Evolutionary conservation across 1,140 invertebrate species (phyloP), one percentile per base, ranked within the genome.

Genomic region (Atta cephalotes): DNA sequence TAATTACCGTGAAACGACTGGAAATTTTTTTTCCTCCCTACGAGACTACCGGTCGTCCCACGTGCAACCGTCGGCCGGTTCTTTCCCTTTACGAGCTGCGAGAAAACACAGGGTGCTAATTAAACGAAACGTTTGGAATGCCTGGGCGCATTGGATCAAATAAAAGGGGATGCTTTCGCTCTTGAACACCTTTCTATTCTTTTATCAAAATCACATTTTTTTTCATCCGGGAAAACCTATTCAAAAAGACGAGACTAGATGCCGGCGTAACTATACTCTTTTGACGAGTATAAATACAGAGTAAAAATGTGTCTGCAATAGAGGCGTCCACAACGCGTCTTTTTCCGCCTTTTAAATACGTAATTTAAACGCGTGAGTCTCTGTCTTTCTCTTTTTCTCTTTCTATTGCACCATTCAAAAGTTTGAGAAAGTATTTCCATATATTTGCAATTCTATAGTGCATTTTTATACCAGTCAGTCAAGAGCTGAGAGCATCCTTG

Each of bases 41-140:
- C 18, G 18, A 70, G n/a, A 63, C 68, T 66, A 65, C 49, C 31
- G 65, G 21, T 60, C 7, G 31, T 21, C 21, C 45, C 60, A 60
- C 84, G 76, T 60, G 85, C 85, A 28, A 51, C 66, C 53, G 45
- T 68, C 53, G 76, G 51, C 77, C 53, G 60, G 18, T 71, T 71
- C 56, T 49, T 70, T 86, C 60, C 77, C 82, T 90, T 90, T 91
- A 91, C 82, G 89, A 90, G 87, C 89, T 88, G 89, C 89, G 89
- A 91, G 78, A 74, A 90, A 90, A 86, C 82, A 74, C 89, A 70
- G 77, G 51, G 74, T 62, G 70, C 87, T 91, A 93, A 93, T 93
- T 93, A 93, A 93, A 93, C 89, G 87, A 74, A 90, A 88, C 88
- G 89, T 86, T 90, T 85, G 76, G 85, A 90, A 91, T 91, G 89